Evolutionary conservation across 2,888 invertebrate species (phyloP).

Genomic region (Emmelina monodactyla): DNA sequence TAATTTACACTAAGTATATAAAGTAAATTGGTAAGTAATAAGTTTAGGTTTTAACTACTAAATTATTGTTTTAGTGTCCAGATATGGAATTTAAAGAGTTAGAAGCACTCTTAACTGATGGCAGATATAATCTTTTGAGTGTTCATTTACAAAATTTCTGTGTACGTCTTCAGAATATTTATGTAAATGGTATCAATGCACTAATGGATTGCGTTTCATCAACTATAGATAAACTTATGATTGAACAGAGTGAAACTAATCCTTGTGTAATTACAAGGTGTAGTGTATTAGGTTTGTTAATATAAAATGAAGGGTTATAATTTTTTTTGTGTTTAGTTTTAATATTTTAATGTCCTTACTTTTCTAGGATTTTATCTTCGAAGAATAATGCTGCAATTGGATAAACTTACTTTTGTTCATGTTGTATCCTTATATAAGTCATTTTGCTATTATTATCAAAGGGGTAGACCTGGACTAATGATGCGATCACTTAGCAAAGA

Average conservation of each 20-base stretch:
- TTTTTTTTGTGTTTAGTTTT: slow-evolving; percentile 1
- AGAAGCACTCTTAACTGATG: slow-evolving; percentile 69
- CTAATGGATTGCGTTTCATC: slow-evolving; percentile 69
- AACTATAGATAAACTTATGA: slow-evolving; percentile 67
- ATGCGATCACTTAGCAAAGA: slow-evolving; percentile 58
- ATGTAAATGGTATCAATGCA: slow-evolving; percentile 70
- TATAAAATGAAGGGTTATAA: slow-evolving; percentile 2
- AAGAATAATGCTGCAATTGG: slow-evolving; percentile 81
- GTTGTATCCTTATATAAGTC: slow-evolving; percentile 77
- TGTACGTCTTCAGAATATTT: slow-evolving; percentile 63
- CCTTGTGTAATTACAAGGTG: slow-evolving; percentile 67
- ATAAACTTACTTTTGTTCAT: slow-evolving; percentile 85
- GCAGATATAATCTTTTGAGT: slow-evolving; percentile 65
- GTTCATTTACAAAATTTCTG: slow-evolving; percentile 68
- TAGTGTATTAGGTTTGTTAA: slow-evolving; percentile 69
- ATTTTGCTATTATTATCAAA: slow-evolving; percentile 74
- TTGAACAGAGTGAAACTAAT: slow-evolving; percentile 54
- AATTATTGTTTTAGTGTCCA: slow-evolving; percentile 66
- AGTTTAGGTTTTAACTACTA: background rate
- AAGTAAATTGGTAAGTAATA: background rate
- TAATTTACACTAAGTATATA: background rate
- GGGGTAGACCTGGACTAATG: slow-evolving; percentile 56
- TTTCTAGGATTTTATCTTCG: slow-evolving; percentile 79
- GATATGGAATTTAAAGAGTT: slow-evolving; percentile 78
- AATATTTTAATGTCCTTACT: slow-evolving; percentile 11